Evolutionary conservation across 2,888 invertebrate species (phyloP).

Genomic region (Cryptosula pallasiana): DNA sequence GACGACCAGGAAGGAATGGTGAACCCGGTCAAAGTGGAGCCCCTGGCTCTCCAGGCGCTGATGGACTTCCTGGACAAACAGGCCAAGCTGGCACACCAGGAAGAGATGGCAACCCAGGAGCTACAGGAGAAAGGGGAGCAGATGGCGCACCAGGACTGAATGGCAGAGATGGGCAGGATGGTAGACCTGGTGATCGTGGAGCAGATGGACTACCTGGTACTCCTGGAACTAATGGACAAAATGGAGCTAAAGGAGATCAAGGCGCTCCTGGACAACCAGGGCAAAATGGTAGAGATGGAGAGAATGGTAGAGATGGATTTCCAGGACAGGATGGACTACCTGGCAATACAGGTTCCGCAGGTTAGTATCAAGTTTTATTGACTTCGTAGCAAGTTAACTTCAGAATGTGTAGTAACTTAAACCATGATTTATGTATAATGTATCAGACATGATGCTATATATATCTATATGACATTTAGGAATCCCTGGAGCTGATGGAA

Average conservation of each 20-base stretch:
- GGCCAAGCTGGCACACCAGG: slow-evolving; percentile 26
- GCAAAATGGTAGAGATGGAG: slow-evolving; percentile 24
- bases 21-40: neutral
- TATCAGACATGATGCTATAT: no score
- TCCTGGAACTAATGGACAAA: slow-evolving; percentile 28
- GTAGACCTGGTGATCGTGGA: slow-evolving; percentile 29
- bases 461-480: neutral
- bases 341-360: neutral
- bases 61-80: slow-evolving; percentile 18
- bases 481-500: neutral
- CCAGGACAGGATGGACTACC: neutral
- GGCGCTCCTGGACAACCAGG: slow-evolving; percentile 29
- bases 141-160: slow-evolving; percentile 25
- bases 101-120: slow-evolving; percentile 27
- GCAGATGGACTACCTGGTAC: slow-evolving; percentile 29
- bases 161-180: slow-evolving; percentile 29
- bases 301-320: slow-evolving; percentile 6
- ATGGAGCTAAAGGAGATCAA: slow-evolving; percentile 27
- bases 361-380: no score
- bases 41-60: slow-evolving; percentile 19
- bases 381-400: no score
- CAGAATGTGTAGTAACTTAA: no score
- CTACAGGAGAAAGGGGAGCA: slow-evolving; percentile 25
- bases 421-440: no score
- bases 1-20: slow-evolving; percentile 24